Percentiles rank a stretch among this genome's conserved stretches.
These are phyloP conservation scores for Solea senegalensis DNA, from an alignment of 2,113 vertebrate species.

Conservation along the genomic window DNA sequence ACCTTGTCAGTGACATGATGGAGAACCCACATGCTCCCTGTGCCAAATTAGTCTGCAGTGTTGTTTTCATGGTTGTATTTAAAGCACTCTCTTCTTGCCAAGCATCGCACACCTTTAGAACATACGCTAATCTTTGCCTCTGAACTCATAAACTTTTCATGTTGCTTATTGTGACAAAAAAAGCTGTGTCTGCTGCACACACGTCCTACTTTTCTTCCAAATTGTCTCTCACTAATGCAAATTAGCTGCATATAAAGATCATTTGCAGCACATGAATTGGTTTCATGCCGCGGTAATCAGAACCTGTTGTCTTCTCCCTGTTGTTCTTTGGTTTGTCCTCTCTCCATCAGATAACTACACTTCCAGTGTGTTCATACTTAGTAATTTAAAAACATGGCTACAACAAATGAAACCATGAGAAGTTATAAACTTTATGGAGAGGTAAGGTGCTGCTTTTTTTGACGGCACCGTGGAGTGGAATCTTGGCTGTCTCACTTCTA, in stretches of 20 bases:
- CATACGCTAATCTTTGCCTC: constrained; percentile 6
- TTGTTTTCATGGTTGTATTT: constrained; percentile 43
- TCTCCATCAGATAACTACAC: constrained; percentile 8
- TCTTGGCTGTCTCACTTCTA: constrained; percentile 36
- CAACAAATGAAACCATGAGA: constrained; percentile 33
- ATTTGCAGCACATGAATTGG: constrained; percentile 4
- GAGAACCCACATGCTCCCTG: constrained; percentile 18
- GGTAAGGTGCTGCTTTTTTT: constrained; percentile 30
- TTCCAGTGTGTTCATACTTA: not conserved
- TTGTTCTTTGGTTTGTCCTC: not conserved
- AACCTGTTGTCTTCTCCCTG: not conserved
- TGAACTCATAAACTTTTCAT: constrained; percentile 40
- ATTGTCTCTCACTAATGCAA: not conserved
- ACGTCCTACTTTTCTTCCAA: not conserved
- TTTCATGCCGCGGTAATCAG: constrained; percentile 7
- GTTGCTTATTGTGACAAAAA: constrained; percentile 13
- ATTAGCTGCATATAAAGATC: not conserved
- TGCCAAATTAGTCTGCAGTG: constrained; percentile 37
- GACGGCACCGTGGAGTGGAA: constrained; percentile 28
- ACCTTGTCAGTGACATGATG: constrained; percentile 45
- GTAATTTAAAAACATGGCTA: not conserved
- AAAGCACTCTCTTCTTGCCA: constrained; percentile 19
- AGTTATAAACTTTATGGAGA: constrained; percentile 28
- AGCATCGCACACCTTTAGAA: constrained; percentile 19
- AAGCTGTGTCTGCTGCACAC: constrained; percentile 6